Evolutionary conservation across 2,888 invertebrate genomes (phyloP), one percentile per base, ranked within the genome.

Genomic region (Bimastos eiseni): DNA sequence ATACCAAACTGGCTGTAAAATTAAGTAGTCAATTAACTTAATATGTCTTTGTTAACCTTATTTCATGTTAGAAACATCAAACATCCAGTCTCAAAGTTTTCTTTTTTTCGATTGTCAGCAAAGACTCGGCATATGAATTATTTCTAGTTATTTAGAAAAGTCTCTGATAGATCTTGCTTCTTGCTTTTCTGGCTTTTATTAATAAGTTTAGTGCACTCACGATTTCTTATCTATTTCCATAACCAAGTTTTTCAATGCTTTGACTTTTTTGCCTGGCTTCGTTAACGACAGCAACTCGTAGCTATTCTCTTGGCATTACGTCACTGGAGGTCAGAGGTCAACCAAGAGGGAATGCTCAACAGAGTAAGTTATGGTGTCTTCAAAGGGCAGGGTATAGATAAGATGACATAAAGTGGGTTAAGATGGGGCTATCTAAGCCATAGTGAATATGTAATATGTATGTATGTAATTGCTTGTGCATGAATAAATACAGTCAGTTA

Each of bases 291-390:
- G 86, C 86, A 15, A 36, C 86, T 37, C 86, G 37, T 86, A 86
- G 17, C 86, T 86, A 86, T 86, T 86, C 86, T 36, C 21, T 86
- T 34, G 86, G 86, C 36, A 86, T 86, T 86, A 86, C 86, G 37
- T 86, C 86, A 86, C 86, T 86, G 86, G 86, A 86, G 36, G 86
- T 86, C 34, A 86, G 86, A 36, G 86, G 86, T 86, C 86, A 86
- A 86, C 86, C 86, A 36, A 86, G 11, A 86, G 86, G 21, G 24
- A 24, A 13, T 86, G 6, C 37, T 86, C 86, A 36, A 33, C 86
- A 86, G 86, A 30, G 86, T 86, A 86, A 86, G 86, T 86, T 86
- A 13, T 36, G 30, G n/a, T 34, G 37, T 86, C 36, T 37, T 86
- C 37, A 86, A 34, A 21, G n/a, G n/a, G 86, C 17, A 8, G 17